Conservation (phyloP, 2,113 vertebrate genomes). For the Nerophis ophidion region DNA sequence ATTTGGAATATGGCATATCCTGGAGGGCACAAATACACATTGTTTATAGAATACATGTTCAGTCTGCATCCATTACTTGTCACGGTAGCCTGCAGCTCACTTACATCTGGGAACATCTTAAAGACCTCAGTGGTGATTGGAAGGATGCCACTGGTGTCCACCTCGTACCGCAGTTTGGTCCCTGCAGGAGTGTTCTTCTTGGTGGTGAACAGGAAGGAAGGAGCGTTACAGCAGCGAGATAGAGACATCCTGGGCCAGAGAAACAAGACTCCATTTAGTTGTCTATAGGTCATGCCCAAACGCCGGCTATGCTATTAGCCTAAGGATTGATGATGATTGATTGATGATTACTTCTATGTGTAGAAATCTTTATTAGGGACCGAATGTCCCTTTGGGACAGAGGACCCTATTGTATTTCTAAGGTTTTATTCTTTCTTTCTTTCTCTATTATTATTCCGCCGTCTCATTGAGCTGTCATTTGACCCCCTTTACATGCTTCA, state of each 20-base stretch:
- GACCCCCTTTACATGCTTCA: too few species aligned
- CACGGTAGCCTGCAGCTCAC: background rate
- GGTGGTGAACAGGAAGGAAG: conserved; percentile 92
- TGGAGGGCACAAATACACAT: conserved; percentile 37
- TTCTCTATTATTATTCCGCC: too few species aligned
- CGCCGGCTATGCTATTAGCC: background rate
- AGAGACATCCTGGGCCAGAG: conserved; percentile 77
- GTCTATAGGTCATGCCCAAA: background rate
- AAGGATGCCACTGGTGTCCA: conserved; percentile 89
- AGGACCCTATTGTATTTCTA: too few species aligned
- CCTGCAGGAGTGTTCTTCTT: conserved; percentile 93
- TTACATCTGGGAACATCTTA: conserved; percentile 95
- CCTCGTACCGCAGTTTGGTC: conserved; percentile 92
- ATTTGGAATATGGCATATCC: conserved; percentile 95
- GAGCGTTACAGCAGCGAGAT: conserved; percentile 92
- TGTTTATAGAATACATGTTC: too few species aligned
- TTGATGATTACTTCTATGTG: too few species aligned
- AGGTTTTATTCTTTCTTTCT: too few species aligned
- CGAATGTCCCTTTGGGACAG: too few species aligned
- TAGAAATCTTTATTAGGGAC: too few species aligned
- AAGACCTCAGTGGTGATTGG: conserved; percentile 89
- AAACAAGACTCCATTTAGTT: conserved; percentile 3
- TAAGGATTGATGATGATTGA: too few species aligned
- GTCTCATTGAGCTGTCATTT: too few species aligned
- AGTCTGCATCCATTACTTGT: background rate